Conservation (phyloP, 2,797 vertebrate species). For the Galaxias olidus region DNA sequence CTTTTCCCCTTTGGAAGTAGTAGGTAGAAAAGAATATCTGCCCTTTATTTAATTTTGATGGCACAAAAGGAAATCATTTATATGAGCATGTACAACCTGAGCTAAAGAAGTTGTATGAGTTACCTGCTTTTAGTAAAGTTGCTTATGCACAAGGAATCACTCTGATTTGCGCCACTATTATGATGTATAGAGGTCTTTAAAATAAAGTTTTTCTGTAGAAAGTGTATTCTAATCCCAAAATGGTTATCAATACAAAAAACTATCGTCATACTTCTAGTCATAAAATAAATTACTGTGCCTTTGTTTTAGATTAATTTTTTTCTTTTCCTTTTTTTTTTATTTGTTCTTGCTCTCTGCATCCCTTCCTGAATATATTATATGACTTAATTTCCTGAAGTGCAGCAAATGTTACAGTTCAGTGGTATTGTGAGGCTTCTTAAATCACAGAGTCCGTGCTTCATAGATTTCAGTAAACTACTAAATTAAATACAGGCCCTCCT, state of each 20-base stretch:
- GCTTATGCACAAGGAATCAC: too few species aligned
- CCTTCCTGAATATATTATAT: constrained; percentile 44
- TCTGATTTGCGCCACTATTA: not conserved
- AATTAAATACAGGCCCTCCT: constrained; percentile 68
- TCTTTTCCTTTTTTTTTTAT: constrained; percentile 27
- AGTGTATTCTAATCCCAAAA: constrained; percentile 42
- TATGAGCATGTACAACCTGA: not conserved
- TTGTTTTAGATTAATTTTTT: constrained; percentile 47
- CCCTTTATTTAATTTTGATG: constrained; percentile 65
- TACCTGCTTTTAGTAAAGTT: too few species aligned
- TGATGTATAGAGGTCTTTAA: not conserved
- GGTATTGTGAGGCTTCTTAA: constrained; percentile 58
- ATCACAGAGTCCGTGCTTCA: constrained; percentile 58
- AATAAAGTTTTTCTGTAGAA: not conserved
- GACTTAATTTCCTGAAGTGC: constrained; percentile 66
- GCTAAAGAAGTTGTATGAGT: too few species aligned
- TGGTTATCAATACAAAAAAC: constrained; percentile 55
- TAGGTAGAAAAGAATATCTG: constrained; percentile 61
- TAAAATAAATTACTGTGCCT: constrained; percentile 45
- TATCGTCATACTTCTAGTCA: constrained; percentile 29
- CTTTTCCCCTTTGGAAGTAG: constrained; percentile 77
- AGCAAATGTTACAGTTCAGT: constrained; percentile 67
- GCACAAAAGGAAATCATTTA: constrained; percentile 54
- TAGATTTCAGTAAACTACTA: constrained; percentile 68
- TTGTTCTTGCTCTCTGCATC: constrained; percentile 25